Base-by-base conservation (phyloP, 2,797 vertebrate species). In the Acanthurus tractus region DNA sequence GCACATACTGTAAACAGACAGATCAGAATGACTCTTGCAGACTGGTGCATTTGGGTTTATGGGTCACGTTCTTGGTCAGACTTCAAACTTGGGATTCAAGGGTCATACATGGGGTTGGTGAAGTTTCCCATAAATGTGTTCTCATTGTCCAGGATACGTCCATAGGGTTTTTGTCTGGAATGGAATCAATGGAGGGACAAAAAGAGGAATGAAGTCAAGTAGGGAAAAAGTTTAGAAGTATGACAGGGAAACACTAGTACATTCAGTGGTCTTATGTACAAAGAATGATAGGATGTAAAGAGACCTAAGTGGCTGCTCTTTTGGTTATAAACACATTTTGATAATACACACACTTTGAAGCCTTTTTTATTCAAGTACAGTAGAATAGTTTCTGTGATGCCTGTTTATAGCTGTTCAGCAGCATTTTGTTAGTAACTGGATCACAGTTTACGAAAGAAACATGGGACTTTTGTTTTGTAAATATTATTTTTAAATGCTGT, bases 71-170 rank as follows among this genome's bases (percentile, higher is more conserved):
- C 4, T 7, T 8, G 25, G 48, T 70, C 1, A 0, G 23, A 70
- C 59, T 25, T 74, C 25, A 55, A 40, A 42, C 1, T 55, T 18
- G 2, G 23, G 18, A 40, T 22, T 89, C 94, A 96, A 73, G 96
- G 95, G 0, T 97, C 96, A 0, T 96, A 98, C 62, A 97, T 94
- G 10, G 97, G 97, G 84, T 98, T 99, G 93, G 90, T 95, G 94
- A 97, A 97, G 91, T 97, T 97, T 50, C 92, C 96, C 83, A 96
- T 87, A 48, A 92, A 93, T 34, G 91, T 82, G 0, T 91, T 95
- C 20, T 96, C 96, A 68, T 94, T 96, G 0, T 98, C 96, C 87
- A 95, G 49, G n/a, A 98, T 95, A 44, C 92, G 93, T 64, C 96
- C 96, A 0, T 98, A 99, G 8, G 96, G 94, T 40, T 93, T 86